Base-by-base conservation (phyloP, 64 coral and sea anemone species). In the Anthopleura sola region DNA sequence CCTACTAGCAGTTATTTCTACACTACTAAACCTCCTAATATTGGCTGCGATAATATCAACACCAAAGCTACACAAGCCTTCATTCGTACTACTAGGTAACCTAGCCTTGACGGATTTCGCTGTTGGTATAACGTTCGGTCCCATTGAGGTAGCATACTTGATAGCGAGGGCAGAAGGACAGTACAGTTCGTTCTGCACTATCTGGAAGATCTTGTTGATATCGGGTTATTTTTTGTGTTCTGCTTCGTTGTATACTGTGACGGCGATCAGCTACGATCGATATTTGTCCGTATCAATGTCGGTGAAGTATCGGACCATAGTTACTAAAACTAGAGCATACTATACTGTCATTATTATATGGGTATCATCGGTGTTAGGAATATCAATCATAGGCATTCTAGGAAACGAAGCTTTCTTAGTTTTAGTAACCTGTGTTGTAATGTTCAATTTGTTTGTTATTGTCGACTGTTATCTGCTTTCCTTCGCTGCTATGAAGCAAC, bases 21-120 rank as follows among this genome's bases (percentile, higher is more conserved):
- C 76, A 13, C 38, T 79, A 6, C 37, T 79, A 0, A 79, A 79
- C 76, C 37, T 79, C 11, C 26, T 79, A 26, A 79, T 79, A 44
- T 26, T 79, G 20, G 24, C 31, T 7, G 39, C 76, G 6, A 79
- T 79, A 0, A 79, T 79, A 15, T 20, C 34, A 5, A 79, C 76
- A 20, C 76, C 76, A 1, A 79, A 44, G 36, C 76, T 79, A 5
- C 76, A 24, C 5, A 79, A 20, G 37, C 76, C 76, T 4, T 44
- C 76, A 46, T 79, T 79, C 76, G 15, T 79, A 17, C 44, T 79
- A 29, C 38, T 79, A n/a, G 47, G 34, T 26, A 79, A 79, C 24
- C 76, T 79, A 21, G 76, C 76, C 3, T 19, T 79, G 19, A 79
- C 76, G 38, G 76, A 79, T 79, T 44, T 79, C 26, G 36, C 44